phyloP scores from a whole-genome alignment of 2,888 invertebrate species.

The Drosophila birchii region DNA sequence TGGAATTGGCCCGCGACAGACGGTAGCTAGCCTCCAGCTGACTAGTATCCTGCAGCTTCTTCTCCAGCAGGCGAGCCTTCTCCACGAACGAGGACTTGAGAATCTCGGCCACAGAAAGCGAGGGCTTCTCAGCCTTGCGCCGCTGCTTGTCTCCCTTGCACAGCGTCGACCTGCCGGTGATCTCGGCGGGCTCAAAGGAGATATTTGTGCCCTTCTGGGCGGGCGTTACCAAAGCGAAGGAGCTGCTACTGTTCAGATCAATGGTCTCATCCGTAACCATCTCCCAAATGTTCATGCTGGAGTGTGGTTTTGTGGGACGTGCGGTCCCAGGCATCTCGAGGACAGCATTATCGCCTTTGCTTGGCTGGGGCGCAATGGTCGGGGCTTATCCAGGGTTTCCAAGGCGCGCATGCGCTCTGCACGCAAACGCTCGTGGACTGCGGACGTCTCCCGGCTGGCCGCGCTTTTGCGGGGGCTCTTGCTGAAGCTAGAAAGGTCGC shows the following conservation, averaged over 20 bases:
- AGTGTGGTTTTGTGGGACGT: slow-evolving; percentile 41
- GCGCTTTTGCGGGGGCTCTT: slow-evolving; percentile 41
- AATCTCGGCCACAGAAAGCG: slow-evolving; percentile 82
- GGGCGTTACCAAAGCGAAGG: slow-evolving; percentile 48
- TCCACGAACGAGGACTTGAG: slow-evolving; percentile 82
- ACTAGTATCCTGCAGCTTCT: slow-evolving; percentile 31
- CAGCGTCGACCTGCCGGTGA: slow-evolving; percentile 83
- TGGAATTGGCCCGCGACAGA: slow-evolving; percentile 25
- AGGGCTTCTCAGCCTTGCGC: slow-evolving; percentile 29
- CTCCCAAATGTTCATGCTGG: slow-evolving; percentile 81
- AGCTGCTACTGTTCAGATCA: slow-evolving; percentile 75
- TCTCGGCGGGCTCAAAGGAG: slow-evolving; percentile 83
- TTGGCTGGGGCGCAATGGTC: slow-evolving; percentile 44
- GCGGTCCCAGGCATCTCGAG: slow-evolving; percentile 64
- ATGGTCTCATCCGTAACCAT: slow-evolving; percentile 83
- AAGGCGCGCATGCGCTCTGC: slow-evolving; percentile 76
- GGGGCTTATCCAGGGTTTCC: slow-evolving; percentile 73
- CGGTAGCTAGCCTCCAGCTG: slow-evolving; percentile 13
- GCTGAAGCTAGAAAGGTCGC: slow-evolving; percentile 71
- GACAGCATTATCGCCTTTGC: slow-evolving; percentile 14
- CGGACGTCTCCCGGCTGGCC: slow-evolving; percentile 40
- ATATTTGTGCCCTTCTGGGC: slow-evolving; percentile 64
- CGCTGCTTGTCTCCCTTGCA: slow-evolving; percentile 44
- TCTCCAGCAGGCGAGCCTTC: slow-evolving; percentile 78
- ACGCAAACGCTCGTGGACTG: slow-evolving; percentile 68